phyloP scores from a whole-genome alignment of 2,888 invertebrate genomes.

The Acronicta psi region DNA sequence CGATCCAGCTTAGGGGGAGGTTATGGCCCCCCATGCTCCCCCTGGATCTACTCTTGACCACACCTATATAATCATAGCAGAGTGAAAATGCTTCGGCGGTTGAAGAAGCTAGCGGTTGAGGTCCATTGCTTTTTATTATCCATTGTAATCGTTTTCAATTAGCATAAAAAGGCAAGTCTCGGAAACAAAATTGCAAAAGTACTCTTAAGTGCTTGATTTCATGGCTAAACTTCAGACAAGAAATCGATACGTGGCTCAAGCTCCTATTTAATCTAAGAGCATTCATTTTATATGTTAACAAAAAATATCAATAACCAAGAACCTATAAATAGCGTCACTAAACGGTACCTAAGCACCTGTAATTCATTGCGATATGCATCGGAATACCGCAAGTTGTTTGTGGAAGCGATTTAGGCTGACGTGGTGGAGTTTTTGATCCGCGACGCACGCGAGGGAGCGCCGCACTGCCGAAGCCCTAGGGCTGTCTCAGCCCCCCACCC shows the following conservation, averaged over 20 bases:
- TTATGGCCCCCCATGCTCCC: too few relatives aligned
- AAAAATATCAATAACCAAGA: constrained; percentile 45
- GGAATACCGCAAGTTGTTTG: constrained; percentile 64
- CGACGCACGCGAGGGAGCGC: constrained; percentile 45
- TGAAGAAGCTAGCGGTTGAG: constrained; percentile 27
- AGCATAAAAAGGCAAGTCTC: constrained; percentile 19
- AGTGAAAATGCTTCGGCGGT: constrained; percentile 8
- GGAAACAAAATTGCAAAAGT: constrained; percentile 8
- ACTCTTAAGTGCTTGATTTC: constrained; percentile 28
- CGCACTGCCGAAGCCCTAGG: constrained; percentile 42
- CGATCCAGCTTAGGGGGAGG: too few relatives aligned
- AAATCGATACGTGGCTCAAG: constrained; percentile 22
- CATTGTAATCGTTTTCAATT: constrained; percentile 43
- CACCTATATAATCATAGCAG: constrained; percentile 1
- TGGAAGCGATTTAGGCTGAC: constrained; percentile 67
- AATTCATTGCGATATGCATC: constrained; percentile 65
- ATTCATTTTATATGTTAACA: constrained; percentile 42
- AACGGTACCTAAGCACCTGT: constrained; percentile 64
- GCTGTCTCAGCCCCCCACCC: constrained; percentile 41
- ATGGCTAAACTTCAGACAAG: constrained; percentile 26
- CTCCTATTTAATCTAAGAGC: constrained; percentile 30
- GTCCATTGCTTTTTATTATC: constrained; percentile 34
- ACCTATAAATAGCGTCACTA: constrained; percentile 59
- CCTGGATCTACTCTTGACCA: background rate
- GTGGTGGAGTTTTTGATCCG: constrained; percentile 61